Evolutionary conservation across 2,888 invertebrate species (phyloP).

Genomic region (Brachynemurus nebulosus): DNA sequence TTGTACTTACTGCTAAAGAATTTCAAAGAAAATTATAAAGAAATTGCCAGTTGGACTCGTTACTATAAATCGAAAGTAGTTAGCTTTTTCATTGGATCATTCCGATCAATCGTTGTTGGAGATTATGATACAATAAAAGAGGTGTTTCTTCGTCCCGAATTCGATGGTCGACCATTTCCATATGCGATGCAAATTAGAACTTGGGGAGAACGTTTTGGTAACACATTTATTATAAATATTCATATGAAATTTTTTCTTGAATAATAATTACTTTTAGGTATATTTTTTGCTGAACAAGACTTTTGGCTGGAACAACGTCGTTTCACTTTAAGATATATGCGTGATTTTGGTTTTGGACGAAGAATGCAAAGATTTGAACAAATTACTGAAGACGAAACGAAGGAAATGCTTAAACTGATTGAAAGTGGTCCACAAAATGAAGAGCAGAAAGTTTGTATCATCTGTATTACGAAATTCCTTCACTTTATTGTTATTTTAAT

Average conservation of each 20-base stretch:
- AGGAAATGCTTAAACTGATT: slow-evolving; percentile 33
- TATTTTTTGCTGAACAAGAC: slow-evolving; percentile 49
- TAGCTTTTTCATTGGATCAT: slow-evolving; percentile 40
- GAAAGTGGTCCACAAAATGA: too few relatives aligned
- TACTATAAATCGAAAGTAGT: slow-evolving; percentile 45
- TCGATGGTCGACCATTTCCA: slow-evolving; percentile 43
- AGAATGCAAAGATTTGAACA: slow-evolving; percentile 40
- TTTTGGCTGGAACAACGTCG: slow-evolving; percentile 52
- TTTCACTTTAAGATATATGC: slow-evolving; percentile 46
- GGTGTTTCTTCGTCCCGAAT: slow-evolving; percentile 41
- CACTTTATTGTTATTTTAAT: too few relatives aligned
- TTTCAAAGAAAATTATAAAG: slow-evolving; percentile 37
- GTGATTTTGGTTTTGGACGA: slow-evolving; percentile 56
- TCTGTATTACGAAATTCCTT: too few relatives aligned
- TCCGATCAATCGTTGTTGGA: slow-evolving; percentile 37
- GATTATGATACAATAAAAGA: slow-evolving; percentile 41
- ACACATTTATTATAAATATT: too few relatives aligned
- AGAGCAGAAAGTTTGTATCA: too few relatives aligned
- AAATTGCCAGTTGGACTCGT: slow-evolving; percentile 35
- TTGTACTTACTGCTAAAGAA: slow-evolving; percentile 39
- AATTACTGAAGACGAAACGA: slow-evolving; percentile 33
- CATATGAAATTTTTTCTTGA: too few relatives aligned
- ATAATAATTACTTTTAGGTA: too few relatives aligned
- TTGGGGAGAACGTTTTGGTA: slow-evolving; percentile 36
- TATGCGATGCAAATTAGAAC: slow-evolving; percentile 37